Conservation (phyloP, 2,113 vertebrate genomes). For the Colinus virginianus region DNA sequence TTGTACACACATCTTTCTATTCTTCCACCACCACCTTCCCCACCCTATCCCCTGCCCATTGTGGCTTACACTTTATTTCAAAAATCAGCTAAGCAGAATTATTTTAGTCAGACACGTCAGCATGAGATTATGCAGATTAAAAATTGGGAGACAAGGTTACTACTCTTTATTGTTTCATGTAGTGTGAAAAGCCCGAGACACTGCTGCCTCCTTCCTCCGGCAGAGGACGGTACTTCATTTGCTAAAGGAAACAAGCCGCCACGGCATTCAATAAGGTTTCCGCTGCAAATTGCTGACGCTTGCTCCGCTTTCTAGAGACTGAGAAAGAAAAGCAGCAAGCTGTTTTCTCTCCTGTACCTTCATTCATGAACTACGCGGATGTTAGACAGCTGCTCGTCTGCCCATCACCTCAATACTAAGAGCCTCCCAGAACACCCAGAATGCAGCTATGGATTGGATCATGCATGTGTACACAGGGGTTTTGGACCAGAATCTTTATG, state of each 20-base stretch:
- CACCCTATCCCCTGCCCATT: fast-evolving
- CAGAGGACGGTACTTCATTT: conserved; percentile 74
- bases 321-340: not conserved
- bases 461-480: not conserved
- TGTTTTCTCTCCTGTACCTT: not conserved
- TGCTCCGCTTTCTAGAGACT: not conserved
- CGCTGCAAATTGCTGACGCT: not conserved
- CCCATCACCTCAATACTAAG: not conserved
- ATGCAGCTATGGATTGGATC: not conserved
- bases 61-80: not conserved
- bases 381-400: not conserved
- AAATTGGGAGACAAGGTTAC: not conserved
- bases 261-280: not conserved
- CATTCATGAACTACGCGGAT: not conserved
- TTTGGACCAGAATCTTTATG: not conserved
- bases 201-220: conserved; percentile 49
- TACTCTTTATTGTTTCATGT: not conserved
- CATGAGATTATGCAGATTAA: not conserved
- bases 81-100: not conserved
- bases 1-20: not conserved
- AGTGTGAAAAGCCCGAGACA: not conserved
- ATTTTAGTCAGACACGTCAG: not conserved
- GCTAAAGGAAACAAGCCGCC: not conserved
- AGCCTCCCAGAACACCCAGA: not conserved
- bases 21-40: too few species aligned